These are phyloP conservation scores for Oreochromis aureus DNA, from an alignment of 2,113 vertebrate species.

Conservation along the genomic window DNA sequence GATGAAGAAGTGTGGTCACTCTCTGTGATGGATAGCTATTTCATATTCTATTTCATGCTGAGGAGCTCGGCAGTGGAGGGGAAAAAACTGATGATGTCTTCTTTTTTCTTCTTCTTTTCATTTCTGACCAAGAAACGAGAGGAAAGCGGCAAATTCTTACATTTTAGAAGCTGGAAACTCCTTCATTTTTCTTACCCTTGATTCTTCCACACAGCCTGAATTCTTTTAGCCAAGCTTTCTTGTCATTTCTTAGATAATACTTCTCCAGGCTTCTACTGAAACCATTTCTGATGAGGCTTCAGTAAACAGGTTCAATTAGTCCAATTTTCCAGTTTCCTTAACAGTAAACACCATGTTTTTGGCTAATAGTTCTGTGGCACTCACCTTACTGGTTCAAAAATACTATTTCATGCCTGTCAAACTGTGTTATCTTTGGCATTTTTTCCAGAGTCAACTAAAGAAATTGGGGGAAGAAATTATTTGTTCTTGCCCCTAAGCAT, in stretches of 20 bases:
- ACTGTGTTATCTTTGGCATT: not conserved
- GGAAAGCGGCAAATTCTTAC: not conserved
- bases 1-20: not conserved
- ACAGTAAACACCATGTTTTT: not conserved
- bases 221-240: not conserved
- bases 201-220: not conserved
- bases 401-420: not conserved
- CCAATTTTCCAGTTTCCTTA: not conserved
- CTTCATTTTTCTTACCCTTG: not conserved
- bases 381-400: not conserved
- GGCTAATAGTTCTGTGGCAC: not conserved
- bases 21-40: not conserved
- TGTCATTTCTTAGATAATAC: not conserved
- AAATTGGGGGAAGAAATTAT: fast-evolving
- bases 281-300: not conserved
- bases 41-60: not conserved
- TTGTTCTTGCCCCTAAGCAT: not conserved
- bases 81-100: not conserved
- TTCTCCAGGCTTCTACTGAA: not conserved
- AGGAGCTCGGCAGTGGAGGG: not conserved
- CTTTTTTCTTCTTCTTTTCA: fast-evolving
- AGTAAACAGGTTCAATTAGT: not conserved
- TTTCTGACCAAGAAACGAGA: not conserved
- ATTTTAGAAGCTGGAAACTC: not conserved
- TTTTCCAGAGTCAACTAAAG: fast-evolving